Evolutionary conservation across 2,888 invertebrate species (phyloP).

Genomic region (Eueremaeus valkanovi): DNA sequence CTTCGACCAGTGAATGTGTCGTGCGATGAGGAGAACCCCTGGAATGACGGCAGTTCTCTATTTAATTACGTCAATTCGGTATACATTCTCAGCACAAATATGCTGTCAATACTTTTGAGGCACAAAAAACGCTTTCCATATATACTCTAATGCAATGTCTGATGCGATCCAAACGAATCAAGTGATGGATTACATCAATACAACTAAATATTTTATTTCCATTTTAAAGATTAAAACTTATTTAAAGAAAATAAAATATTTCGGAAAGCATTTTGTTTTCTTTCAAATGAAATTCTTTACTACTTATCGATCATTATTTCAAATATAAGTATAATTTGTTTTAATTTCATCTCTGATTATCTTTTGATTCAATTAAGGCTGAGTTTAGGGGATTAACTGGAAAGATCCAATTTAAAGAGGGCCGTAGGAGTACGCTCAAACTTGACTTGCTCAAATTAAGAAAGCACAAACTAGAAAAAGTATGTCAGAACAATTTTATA

Average conservation of each 20-base stretch:
- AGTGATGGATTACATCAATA: no score
- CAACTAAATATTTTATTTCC: no score
- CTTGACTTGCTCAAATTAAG: constrained; percentile 76
- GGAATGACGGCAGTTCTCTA: constrained; percentile 68
- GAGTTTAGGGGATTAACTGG: constrained; percentile 55
- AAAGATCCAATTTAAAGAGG: constrained; percentile 76
- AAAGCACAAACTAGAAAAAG: constrained; percentile 68
- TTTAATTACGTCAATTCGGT: constrained; percentile 63
- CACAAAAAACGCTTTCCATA: no score
- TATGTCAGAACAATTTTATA: background rate
- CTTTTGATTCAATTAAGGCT: constrained; percentile 32
- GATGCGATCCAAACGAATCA: no score
- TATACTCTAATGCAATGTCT: no score
- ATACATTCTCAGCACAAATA: background rate
- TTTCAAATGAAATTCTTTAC: no score
- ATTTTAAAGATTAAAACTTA: no score
- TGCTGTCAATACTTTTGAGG: no score
- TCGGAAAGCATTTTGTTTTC: no score
- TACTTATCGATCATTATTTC: no score
- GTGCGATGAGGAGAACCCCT: constrained; percentile 65
- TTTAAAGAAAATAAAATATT: no score
- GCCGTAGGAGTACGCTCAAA: constrained; percentile 74
- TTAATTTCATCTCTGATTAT: background rate
- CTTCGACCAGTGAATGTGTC: constrained; percentile 65
- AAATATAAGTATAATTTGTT: background rate